Conservation (phyloP, 92 coral and sea anemone genomes). For the Montipora capitata region DNA sequence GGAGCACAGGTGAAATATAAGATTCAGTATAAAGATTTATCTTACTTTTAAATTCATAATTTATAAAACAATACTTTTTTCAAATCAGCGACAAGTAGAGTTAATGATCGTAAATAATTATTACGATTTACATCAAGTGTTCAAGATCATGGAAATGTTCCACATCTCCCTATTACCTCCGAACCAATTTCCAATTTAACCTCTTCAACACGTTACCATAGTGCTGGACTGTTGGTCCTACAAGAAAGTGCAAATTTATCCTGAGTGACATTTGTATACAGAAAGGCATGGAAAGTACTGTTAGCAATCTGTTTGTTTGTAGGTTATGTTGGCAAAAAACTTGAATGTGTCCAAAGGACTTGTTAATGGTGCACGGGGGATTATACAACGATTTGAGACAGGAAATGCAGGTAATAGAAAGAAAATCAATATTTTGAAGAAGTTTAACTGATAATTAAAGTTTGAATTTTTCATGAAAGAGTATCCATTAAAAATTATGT, state of each 20-base stretch:
- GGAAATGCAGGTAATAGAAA: conserved; percentile 82
- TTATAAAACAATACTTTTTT: no score
- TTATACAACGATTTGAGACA: conserved; percentile 82
- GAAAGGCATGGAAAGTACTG: not conserved
- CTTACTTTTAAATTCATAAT: not conserved
- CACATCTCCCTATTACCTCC: no score
- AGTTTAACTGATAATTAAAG: no score
- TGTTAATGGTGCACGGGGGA: conserved; percentile 98
- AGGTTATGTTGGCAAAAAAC: conserved; percentile 98
- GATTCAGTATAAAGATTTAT: no score
- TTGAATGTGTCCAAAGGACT: conserved; percentile 94
- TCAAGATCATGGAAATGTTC: not conserved
- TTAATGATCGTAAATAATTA: no score
- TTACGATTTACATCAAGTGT: not conserved
- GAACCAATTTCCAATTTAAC: no score
- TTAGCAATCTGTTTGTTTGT: not conserved
- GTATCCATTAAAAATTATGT: no score
- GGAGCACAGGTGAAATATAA: conserved; percentile 90
- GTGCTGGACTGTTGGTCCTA: no score
- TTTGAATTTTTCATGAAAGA: no score
- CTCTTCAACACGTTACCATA: no score
- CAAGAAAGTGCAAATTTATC: no score
- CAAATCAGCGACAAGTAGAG: not conserved
- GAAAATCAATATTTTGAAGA: not conserved
- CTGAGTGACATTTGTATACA: not conserved